Percentiles rank a stretch among this genome's conserved stretches.
Evolutionary conservation across 2,113 vertebrate genomes (phyloP).

Genomic region (Dendrocopos noguchii): DNA sequence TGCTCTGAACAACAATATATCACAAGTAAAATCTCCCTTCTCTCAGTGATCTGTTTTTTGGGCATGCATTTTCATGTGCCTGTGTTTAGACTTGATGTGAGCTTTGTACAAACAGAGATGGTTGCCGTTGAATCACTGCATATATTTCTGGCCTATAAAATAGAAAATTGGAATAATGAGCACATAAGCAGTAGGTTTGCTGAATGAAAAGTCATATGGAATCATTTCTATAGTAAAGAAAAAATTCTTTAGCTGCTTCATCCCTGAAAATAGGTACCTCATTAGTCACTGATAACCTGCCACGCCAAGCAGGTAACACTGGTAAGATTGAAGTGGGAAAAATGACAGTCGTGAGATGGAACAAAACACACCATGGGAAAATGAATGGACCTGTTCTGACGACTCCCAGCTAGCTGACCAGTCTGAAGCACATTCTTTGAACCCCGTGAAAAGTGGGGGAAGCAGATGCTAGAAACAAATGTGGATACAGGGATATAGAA

Average conservation of each 20-base stretch:
- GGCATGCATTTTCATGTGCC: not conserved
- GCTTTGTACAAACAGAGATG: not conserved
- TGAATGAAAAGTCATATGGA: not conserved
- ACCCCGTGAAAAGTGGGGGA: not conserved
- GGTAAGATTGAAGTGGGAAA: not conserved
- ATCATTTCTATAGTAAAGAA: not conserved
- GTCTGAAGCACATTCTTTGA: not conserved
- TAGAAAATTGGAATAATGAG: not conserved
- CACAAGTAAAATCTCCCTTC: not conserved
- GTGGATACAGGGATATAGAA: not conserved
- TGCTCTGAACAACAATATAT: not conserved
- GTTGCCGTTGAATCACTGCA: not conserved
- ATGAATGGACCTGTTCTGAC: not conserved
- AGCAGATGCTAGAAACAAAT: not conserved
- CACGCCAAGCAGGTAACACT: slow-evolving; percentile 7
- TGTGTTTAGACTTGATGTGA: not conserved
- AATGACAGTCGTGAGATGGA: not conserved
- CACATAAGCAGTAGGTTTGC: not conserved
- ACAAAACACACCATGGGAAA: not conserved
- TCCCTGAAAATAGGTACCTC: not conserved
- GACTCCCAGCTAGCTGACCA: not conserved
- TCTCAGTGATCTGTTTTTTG: not conserved
- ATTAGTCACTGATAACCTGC: slow-evolving; percentile 5
- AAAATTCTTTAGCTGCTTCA: not conserved
- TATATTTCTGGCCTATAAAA: not conserved